Evolutionary conservation across 2,113 vertebrate species (phyloP).

Genomic region (Furnarius figulus): DNA sequence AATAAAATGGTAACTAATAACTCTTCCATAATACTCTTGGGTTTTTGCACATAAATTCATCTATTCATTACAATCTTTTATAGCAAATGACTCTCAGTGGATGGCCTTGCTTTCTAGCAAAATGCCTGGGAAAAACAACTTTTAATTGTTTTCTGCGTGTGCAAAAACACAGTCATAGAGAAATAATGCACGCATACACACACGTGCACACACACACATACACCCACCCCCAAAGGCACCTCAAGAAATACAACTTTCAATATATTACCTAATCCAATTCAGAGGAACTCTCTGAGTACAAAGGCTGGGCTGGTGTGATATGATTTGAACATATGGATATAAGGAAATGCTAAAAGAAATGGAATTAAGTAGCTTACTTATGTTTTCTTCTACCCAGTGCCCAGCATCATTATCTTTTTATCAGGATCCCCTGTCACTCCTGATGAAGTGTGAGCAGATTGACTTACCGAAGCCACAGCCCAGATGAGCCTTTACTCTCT

Average conservation of each 20-base stretch:
- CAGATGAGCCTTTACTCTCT: not conserved
- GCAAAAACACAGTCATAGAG: not conserved
- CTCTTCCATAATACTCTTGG: not conserved
- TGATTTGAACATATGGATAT: slow-evolving; percentile 1
- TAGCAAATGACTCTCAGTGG: not conserved
- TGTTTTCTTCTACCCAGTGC: slow-evolving; percentile 1
- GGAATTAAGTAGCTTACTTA: slow-evolving; percentile 59
- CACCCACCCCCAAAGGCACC: not conserved
- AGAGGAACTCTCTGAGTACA: not conserved
- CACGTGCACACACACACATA: not conserved
- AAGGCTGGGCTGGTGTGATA: not conserved
- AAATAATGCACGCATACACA: not conserved
- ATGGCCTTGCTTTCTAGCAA: not conserved
- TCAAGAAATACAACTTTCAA: slow-evolving; percentile 21
- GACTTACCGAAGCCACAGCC: not conserved
- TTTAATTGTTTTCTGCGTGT: slow-evolving; percentile 1
- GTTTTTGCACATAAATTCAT: not conserved
- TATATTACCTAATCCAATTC: slow-evolving; percentile 12
- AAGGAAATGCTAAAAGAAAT: slow-evolving; percentile 43
- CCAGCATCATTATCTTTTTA: slow-evolving; percentile 49
- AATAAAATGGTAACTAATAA: not conserved
- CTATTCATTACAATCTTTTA: not conserved
- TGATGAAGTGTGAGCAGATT: slow-evolving; percentile 54
- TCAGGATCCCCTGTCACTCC: slow-evolving; percentile 28
- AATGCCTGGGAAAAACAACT: not conserved